Evolutionary conservation across 2,888 invertebrate species (phyloP).

Genomic region (Drosophila helvetica): DNA sequence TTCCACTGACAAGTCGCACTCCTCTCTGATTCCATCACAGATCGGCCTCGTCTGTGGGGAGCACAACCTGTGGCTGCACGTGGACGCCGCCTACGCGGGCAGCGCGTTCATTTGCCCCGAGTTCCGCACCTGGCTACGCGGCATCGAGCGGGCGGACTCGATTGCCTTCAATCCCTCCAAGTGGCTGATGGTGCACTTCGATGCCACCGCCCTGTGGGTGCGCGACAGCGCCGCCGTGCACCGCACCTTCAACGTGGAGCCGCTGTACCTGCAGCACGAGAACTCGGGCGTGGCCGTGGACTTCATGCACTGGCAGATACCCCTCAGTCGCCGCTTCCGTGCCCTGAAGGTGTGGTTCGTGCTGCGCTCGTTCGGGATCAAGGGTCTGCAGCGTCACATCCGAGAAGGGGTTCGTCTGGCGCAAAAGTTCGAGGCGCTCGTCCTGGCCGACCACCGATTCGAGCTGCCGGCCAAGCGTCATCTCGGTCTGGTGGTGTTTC

Average conservation of each 20-base stretch:
- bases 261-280: conserved; percentile 98
- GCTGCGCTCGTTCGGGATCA: conserved; percentile 95
- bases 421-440: conserved; percentile 94
- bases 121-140: conserved; percentile 94
- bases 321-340: conserved; percentile 95
- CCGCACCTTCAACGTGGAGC: conserved; percentile 98
- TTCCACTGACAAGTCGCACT: not conserved
- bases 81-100: conserved; percentile 99
- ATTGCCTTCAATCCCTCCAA: conserved; percentile 99
- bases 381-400: conserved; percentile 96
- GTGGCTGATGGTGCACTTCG: conserved; percentile 99
- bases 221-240: conserved; percentile 96
- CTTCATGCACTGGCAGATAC: conserved; percentile 99
- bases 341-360: conserved; percentile 98
- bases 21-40: conserved; percentile 41
- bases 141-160: conserved; percentile 96
- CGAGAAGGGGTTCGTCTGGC: conserved; percentile 95
- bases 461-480: conserved; percentile 95
- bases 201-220: conserved; percentile 99
- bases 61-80: conserved; percentile 96
- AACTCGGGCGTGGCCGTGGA: conserved; percentile 98
- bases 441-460: conserved; percentile 92
- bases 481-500: conserved; percentile 94
- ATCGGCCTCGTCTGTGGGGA: conserved; percentile 88
- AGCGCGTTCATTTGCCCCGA: conserved; percentile 98